A percentile compares a stretch with the other conserved stretches of the same genome.
phyloP scores from a whole-genome alignment of 2,888 invertebrate species.

The Hydropsyche betteni region DNA sequence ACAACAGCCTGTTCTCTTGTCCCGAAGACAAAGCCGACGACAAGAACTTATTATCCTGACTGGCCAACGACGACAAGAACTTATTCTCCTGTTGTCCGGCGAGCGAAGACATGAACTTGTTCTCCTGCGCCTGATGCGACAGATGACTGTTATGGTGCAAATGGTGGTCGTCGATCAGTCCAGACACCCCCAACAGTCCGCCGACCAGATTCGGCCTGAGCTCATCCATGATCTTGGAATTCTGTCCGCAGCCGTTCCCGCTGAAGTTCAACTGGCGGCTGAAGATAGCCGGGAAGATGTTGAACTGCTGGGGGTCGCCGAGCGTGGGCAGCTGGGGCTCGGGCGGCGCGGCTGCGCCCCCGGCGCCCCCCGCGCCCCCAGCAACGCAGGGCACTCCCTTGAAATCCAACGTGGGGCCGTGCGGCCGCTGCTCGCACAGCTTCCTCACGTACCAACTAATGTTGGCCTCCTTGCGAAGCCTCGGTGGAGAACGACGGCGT shows the following conservation, averaged over 20 bases:
- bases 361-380: constrained; percentile 69
- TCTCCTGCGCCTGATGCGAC: constrained; percentile 62
- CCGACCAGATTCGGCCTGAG: constrained; percentile 83
- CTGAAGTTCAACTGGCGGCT: constrained; percentile 88
- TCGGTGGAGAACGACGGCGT: constrained; percentile 34
- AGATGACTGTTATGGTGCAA: constrained; percentile 62
- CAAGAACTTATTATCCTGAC: constrained; percentile 64
- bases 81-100: constrained; percentile 61
- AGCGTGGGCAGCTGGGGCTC: constrained; percentile 68
- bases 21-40: constrained; percentile 52
- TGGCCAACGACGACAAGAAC: constrained; percentile 62
- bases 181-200: constrained; percentile 80
- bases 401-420: constrained; percentile 85
- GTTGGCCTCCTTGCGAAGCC: constrained; percentile 29
- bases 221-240: constrained; percentile 85
- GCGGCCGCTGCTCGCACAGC: constrained; percentile 53
- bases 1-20: constrained; percentile 48
- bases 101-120: constrained; percentile 63
- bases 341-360: constrained; percentile 62
- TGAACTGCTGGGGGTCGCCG: constrained; percentile 82
- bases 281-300: constrained; percentile 91
- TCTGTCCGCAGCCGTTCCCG: constrained; percentile 75
- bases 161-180: constrained; percentile 81
- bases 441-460: constrained; percentile 49
- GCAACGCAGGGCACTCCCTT: constrained; percentile 78